Evolutionary conservation across 1,140 invertebrate species (phyloP), one percentile per base, ranked within the genome.

Genomic region (Sarcophaga peregrina): DNA sequence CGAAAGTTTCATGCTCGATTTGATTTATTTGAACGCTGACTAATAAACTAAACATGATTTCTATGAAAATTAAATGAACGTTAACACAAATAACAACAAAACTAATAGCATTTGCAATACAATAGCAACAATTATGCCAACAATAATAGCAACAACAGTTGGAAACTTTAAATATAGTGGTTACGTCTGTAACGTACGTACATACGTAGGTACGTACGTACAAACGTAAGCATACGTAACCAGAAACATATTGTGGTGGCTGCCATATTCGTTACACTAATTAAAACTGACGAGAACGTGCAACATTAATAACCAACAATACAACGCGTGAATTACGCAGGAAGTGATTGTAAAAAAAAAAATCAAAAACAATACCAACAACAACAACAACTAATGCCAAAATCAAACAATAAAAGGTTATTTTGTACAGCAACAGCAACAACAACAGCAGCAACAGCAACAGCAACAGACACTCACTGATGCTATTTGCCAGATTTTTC

Each of bases 301-400:
- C 75, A 74, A 82, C 50, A 82, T 62, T 62, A 82, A 76, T 62
- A 82, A 82, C 68, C 25, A 82, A 54, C 68, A 76, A 76, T 17
- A 48, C 37, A 62, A 81, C 52, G 75, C 58, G 82, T 72, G 73
- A 83, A 62, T 78, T 81, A 73, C 76, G 78, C 76, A 45, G 58
- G 81, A 50, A 72, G 62, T 72, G 58, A 73, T 68, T 82, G 58
- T 17, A 50, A 72, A 72, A 48, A 11, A 20, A 20, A 52, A 15
- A n/a, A 54, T 17, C 80, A 81, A 62, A 1, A 81, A 25, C 54
- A 46, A 10, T 72, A 52, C 15, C 9, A 47, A 62, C 62, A 80
- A 83, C n/a, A n/a, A n/a, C n/a, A n/a, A 37, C 25, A 37, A 37
- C 25, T 2, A 37, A 1, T 47, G n/a, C 50, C 25, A 37, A 37